Conservation (phyloP, 2,797 vertebrate genomes). For the Cossypha dichroa region DNA sequence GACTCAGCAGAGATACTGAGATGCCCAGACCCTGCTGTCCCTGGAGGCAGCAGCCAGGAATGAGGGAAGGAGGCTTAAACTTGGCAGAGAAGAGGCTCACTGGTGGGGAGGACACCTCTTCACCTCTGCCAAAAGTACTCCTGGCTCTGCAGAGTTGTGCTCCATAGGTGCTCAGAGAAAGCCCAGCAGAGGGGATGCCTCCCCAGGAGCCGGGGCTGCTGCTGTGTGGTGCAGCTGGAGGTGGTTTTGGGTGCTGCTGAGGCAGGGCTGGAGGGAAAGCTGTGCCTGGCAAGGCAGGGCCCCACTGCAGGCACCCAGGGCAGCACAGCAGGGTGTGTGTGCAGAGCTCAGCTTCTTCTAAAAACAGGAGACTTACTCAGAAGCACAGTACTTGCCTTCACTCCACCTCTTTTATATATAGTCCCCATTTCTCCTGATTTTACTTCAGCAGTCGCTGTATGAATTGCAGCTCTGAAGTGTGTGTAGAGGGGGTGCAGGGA, state of each 20-base stretch:
- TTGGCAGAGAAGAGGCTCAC: fast-evolving
- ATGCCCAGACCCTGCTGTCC: not conserved
- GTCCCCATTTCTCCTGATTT: conserved; percentile 12
- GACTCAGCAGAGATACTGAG: not conserved
- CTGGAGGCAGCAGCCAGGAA: not conserved
- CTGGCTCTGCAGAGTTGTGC: not conserved
- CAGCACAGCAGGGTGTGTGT: not conserved
- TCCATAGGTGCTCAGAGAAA: not conserved
- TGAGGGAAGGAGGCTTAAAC: not conserved
- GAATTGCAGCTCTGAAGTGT: not conserved
- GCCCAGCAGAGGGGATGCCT: not conserved
- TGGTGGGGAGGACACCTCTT: not conserved
- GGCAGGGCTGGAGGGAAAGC: not conserved
- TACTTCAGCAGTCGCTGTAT: conserved; percentile 17
- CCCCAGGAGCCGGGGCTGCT: not conserved
- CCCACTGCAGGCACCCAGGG: not conserved
- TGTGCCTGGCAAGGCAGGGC: not conserved
- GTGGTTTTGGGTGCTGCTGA: not conserved
- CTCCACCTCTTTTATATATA: not conserved
- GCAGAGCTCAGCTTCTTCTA: not conserved
- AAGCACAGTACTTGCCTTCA: not conserved
- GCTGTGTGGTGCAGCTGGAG: not conserved
- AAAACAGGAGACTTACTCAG: conserved; percentile 47
- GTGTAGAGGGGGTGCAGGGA: not conserved
- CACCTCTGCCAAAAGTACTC: not conserved